Percentiles rank a stretch among this genome's conserved stretches.
phyloP scores from a whole-genome alignment of 2,888 invertebrate genomes.

The Campoplex nolae region DNA sequence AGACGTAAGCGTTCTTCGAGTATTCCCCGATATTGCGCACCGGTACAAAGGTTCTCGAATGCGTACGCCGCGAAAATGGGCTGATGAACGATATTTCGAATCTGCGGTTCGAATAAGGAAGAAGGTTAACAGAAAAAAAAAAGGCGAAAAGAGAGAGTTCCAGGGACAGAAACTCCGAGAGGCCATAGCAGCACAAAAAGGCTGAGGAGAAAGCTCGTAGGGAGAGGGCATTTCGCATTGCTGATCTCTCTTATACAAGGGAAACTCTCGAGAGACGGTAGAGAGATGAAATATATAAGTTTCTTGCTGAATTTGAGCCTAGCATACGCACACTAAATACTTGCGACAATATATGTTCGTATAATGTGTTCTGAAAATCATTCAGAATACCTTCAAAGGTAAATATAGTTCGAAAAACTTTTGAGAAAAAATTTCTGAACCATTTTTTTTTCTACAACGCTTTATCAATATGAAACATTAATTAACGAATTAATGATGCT shows the following conservation, averaged over 20 bases:
- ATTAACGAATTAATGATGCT: too few species aligned
- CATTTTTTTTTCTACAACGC: neutral
- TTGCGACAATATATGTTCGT: neutral
- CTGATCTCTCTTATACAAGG: slow-evolving; percentile 30
- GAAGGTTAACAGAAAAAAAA: slow-evolving; percentile 40
- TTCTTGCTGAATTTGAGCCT: slow-evolving; percentile 35
- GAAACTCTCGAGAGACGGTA: slow-evolving; percentile 32
- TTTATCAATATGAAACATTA: neutral
- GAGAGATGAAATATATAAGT: slow-evolving; percentile 40
- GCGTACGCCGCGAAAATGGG: neutral
- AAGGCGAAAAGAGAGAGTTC: slow-evolving; percentile 56
- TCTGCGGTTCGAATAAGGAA: slow-evolving; percentile 24
- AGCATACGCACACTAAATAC: neutral
- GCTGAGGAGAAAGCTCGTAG: slow-evolving; percentile 59
- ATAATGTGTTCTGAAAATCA: neutral
- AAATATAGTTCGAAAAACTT: neutral
- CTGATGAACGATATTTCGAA: neutral
- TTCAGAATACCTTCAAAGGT: neutral
- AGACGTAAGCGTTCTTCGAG: neutral
- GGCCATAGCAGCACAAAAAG: slow-evolving; percentile 44
- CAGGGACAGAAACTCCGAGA: slow-evolving; percentile 31
- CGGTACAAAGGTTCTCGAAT: slow-evolving; percentile 7
- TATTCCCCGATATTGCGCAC: neutral
- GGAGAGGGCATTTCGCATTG: slow-evolving; percentile 49
- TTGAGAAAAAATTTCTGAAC: neutral